A percentile compares a stretch with the other conserved stretches of the same genome.
These are phyloP conservation scores for Toxotes lorentzi DNA, from an alignment of 2,797 vertebrate genomes.

Conservation along the genomic window DNA sequence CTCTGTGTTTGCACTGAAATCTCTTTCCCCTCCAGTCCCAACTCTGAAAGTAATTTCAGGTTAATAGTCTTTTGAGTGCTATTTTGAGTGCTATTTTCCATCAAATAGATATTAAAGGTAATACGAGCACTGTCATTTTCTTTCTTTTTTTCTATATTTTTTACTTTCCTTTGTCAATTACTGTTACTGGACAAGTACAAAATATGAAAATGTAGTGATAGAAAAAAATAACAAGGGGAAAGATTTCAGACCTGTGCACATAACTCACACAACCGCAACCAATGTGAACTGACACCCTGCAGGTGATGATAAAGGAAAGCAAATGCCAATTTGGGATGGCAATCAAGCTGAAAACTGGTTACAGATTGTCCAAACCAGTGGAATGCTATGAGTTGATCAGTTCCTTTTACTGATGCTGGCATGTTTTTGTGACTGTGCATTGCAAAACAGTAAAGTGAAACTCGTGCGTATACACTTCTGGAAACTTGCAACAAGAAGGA, in stretches of 20 bases:
- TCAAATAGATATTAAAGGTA: constrained; percentile 49
- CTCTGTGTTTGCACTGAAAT: constrained; percentile 74
- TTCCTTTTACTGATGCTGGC: too few relatives aligned
- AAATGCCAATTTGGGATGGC: constrained; percentile 45
- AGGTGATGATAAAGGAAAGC: constrained; percentile 61
- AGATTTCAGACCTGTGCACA: constrained; percentile 13
- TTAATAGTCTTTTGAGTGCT: constrained; percentile 66
- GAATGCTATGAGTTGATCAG: too few relatives aligned
- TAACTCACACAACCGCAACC: constrained; percentile 27
- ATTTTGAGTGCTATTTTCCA: constrained; percentile 55
- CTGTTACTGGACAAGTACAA: constrained; percentile 26
- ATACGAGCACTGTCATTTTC: constrained; percentile 41
- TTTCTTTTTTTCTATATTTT: constrained; percentile 10
- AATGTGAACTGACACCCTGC: constrained; percentile 40
- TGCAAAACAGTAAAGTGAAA: too few relatives aligned
- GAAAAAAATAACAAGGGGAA: constrained; percentile 22
- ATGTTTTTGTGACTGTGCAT: too few relatives aligned
- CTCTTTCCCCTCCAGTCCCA: constrained; percentile 56
- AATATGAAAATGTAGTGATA: constrained; percentile 9
- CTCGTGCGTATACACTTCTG: too few relatives aligned
- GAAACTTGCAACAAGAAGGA: too few relatives aligned
- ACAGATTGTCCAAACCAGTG: too few relatives aligned
- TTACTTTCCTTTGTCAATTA: constrained; percentile 42
- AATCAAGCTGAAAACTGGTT: too few relatives aligned
- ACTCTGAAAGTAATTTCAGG: constrained; percentile 77